phyloP scores from a whole-genome alignment of 2,797 vertebrate species.

The Ficedula albicollis region DNA sequence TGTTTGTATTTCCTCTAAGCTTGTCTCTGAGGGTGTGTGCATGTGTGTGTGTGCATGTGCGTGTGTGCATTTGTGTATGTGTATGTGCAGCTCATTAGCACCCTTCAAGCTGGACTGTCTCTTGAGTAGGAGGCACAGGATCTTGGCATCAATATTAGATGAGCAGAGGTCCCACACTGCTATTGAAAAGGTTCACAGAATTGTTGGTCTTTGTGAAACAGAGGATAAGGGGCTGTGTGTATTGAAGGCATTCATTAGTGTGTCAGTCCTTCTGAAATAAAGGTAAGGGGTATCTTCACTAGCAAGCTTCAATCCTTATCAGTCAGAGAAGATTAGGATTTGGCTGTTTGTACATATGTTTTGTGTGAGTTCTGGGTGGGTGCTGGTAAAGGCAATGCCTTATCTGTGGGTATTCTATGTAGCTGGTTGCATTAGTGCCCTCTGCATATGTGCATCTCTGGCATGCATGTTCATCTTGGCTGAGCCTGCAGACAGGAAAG shows the following conservation, averaged over 20 bases:
- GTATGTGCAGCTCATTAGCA: background rate
- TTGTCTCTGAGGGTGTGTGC: background rate
- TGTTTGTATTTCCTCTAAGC: background rate
- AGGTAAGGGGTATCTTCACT: background rate
- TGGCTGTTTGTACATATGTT: background rate
- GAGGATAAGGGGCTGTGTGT: background rate
- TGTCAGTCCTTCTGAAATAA: background rate
- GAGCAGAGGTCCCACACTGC: background rate
- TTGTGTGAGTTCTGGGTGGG: background rate
- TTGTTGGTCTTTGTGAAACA: background rate
- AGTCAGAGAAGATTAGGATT: background rate
- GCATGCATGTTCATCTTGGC: background rate
- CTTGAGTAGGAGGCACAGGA: rapidly evolving
- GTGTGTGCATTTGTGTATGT: too few relatives aligned
- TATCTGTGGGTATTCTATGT: background rate
- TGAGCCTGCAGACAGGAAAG: background rate
- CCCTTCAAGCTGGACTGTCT: background rate
- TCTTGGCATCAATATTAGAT: background rate
- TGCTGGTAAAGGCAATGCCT: background rate
- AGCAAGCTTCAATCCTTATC: background rate
- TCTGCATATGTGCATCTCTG: background rate
- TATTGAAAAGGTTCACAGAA: rapidly evolving
- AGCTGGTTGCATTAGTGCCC: background rate
- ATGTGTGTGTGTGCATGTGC: rapidly evolving
- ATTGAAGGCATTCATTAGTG: rapidly evolving